phyloP scores from a whole-genome alignment of 2,797 vertebrate species.

The Schizopygopsis pylzovi region DNA sequence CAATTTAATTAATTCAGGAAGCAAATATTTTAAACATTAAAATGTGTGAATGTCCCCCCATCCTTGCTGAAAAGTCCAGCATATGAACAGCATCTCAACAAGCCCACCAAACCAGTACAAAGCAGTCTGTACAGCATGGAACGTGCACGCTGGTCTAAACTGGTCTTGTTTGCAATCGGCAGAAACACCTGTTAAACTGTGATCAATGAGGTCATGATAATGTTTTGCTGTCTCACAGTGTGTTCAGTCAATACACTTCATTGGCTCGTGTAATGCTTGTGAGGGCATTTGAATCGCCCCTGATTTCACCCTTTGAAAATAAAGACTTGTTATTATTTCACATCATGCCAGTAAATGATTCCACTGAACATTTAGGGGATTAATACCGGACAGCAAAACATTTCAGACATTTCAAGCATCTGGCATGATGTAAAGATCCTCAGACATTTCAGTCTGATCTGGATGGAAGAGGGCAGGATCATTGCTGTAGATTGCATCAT shows the following conservation, averaged over 20 bases:
- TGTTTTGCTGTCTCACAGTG: conserved; percentile 9
- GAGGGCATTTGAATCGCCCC: not conserved
- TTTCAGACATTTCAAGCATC: conserved; percentile 56
- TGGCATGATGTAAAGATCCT: conserved; percentile 75
- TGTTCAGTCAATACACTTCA: not conserved
- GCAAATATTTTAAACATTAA: not conserved
- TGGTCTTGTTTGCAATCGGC: not conserved
- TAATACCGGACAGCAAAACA: conserved; percentile 10
- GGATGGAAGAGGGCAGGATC: conserved; percentile 64
- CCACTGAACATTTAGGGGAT: not conserved
- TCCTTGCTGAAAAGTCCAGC: conserved; percentile 3
- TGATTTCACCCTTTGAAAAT: not conserved
- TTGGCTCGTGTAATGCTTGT: conserved; percentile 4
- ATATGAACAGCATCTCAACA: not conserved
- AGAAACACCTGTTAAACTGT: not conserved
- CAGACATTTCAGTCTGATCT: conserved; percentile 42
- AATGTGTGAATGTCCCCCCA: not conserved
- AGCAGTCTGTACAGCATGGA: not conserved
- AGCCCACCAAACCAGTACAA: conserved; percentile 9
- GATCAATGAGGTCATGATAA: conserved; percentile 19
- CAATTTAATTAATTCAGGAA: not conserved
- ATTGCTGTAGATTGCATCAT: conserved; percentile 78
- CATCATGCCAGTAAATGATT: not conserved
- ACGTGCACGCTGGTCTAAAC: not conserved
- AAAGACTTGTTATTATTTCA: not conserved